Base-by-base conservation (phyloP, 2,113 vertebrate species). In the Melanostigma gelatinosum region DNA sequence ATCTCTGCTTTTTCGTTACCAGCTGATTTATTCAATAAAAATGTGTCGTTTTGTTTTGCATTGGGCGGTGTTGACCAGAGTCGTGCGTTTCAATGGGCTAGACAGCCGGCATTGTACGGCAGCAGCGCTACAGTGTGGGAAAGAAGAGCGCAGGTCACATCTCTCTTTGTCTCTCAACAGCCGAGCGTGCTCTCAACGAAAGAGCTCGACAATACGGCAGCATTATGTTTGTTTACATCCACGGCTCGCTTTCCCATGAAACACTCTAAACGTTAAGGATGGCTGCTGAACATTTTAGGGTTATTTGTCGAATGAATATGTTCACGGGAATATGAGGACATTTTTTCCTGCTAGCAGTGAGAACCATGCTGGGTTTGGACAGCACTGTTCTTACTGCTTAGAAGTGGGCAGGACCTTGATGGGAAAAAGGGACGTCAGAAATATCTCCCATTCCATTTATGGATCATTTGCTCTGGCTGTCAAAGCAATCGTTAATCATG, bases 81-180 rank as follows among this genome's bases (percentile, higher is more conserved):
- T 75, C 2, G 4, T 77, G 75, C 0, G 20, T 57, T 64, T 71
- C 32, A 77, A 72, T 75, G 66, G 64, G 32, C 15, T 44, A 4
- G 6, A 48, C 8, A 3, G 68, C 24, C n/a, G 1, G 20, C 76
- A 44, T 72, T 81, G 79, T 76, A 1, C 6, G 2, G 52, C n/a
- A 34, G 22, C 55, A 68, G 54, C 52, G 18, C 77, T 58, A 29
- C 46, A 7, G 57, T 86, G 88, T 92, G 90, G 88, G 89, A 89
- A 91, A 82, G 75, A 58, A 36, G 77, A 42, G 71, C 48, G 0
- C n/a, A 71, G 88, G 87, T 89, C 85, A 60, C 50, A 4, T 29
- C 42, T 34, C 2, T 34, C 13, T 90, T 92, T 90, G 85, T 89
- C 71, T 67, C 46, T 1, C 8, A 79, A 1, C 84, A 66, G 27